phyloP scores from a whole-genome alignment of 1,140 invertebrate species.

The Cotesia chilonis region DNA sequence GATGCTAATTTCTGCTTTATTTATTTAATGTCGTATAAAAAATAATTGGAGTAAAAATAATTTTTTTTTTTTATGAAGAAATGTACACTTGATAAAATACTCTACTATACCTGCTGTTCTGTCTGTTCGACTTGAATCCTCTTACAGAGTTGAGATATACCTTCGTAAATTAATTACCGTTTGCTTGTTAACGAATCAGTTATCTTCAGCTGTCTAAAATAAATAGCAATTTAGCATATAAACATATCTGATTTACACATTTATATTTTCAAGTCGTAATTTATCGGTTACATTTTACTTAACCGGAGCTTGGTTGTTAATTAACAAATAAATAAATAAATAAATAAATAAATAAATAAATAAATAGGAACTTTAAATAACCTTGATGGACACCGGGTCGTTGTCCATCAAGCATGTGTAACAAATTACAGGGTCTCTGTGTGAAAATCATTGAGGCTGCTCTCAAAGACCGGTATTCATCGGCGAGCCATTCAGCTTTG shows the following conservation, averaged over 20 bases:
- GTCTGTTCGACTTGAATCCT: too few species aligned
- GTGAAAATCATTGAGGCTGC: constrained; percentile 18
- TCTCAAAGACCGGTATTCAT: constrained; percentile 25
- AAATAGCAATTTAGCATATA: too few species aligned
- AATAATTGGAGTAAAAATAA: too few species aligned
- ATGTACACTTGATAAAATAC: too few species aligned
- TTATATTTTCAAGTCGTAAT: not conserved
- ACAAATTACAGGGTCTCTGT: constrained; percentile 23
- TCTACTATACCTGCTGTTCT: too few species aligned
- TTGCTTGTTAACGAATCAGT: too few species aligned
- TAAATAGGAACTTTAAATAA: not conserved
- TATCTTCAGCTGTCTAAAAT: too few species aligned
- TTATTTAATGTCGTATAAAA: not conserved
- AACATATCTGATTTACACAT: too few species aligned
- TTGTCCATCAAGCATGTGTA: constrained; percentile 18
- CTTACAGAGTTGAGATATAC: too few species aligned
- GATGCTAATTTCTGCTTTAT: constrained; percentile 10
- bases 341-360: not conserved
- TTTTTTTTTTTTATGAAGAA: too few species aligned
- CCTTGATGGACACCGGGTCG: not conserved
- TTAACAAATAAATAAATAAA: not conserved
- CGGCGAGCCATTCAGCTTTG: constrained; percentile 22
- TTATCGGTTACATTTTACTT: not conserved
- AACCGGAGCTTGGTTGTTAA: not conserved
- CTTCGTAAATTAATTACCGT: too few species aligned